Evolutionary conservation across 37 sponge, comb jelly and placozoan species (phyloP).

Genomic region (Axinella damicornis): DNA sequence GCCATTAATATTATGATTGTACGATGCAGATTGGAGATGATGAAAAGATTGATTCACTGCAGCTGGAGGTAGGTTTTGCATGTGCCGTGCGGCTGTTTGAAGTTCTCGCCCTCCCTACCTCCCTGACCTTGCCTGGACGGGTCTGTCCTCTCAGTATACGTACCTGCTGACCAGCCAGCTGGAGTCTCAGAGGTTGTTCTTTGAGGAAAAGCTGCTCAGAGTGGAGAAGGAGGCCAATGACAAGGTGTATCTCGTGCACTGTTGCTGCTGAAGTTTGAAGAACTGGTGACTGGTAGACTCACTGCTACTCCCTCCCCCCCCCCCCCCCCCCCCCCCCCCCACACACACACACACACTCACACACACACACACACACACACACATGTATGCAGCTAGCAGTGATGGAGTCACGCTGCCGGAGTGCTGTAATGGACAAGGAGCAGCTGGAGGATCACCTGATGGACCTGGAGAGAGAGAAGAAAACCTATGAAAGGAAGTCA

Average conservation of each 20-base stretch:
- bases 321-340: too few species aligned
- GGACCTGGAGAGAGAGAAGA: conserved; percentile 73
- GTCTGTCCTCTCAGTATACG: conserved; percentile 75
- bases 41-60: conserved; percentile 89
- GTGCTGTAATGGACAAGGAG: conserved; percentile 46
- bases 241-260: too few species aligned
- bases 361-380: too few species aligned
- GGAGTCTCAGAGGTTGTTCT: conserved; percentile 95
- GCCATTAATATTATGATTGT: neutral
- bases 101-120: neutral
- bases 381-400: conserved; percentile 35
- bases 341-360: neutral
- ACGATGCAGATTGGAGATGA: conserved; percentile 52
- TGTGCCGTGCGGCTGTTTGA: too few species aligned
- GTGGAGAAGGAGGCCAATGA: conserved; percentile 82
- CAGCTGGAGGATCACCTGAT: conserved; percentile 41
- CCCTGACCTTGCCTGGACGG: neutral
- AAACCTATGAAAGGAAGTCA: conserved; percentile 70
- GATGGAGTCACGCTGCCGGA: conserved; percentile 62
- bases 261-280: too few species aligned
- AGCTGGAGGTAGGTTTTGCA: conserved; percentile 67
- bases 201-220: conserved; percentile 89
- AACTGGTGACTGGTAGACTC: too few species aligned
- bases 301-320: too few species aligned
- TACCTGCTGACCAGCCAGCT: conserved; percentile 93